Percentiles rank a stretch among this genome's conserved stretches.
Conservation (phyloP, 2,113 vertebrate genomes). For the Edolisoma coerulescens region DNA sequence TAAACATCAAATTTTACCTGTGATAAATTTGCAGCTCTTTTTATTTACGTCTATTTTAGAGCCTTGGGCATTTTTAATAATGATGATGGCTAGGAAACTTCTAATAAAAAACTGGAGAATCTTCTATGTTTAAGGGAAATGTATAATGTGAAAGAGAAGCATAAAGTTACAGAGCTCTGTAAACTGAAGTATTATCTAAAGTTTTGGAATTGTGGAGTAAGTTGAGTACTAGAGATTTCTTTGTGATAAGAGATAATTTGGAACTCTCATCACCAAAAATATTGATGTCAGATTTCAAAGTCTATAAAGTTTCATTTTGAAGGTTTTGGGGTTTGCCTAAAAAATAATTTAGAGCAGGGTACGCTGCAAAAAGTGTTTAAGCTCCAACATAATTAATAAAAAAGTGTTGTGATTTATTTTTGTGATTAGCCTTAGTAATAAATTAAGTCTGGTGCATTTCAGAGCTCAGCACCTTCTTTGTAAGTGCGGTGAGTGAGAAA, state of each 20-base stretch:
- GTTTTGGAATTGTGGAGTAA: neutral
- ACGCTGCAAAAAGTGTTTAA: neutral
- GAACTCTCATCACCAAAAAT: neutral
- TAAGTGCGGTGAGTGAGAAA: neutral
- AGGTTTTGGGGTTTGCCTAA: neutral
- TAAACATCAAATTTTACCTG: neutral
- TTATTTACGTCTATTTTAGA: neutral
- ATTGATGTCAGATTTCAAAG: neutral
- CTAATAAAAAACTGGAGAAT: neutral
- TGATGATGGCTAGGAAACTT: neutral
- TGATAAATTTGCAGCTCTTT: neutral
- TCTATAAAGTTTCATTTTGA: neutral
- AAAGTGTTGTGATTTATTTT: neutral
- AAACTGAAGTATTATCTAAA: neutral
- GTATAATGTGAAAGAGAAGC: neutral
- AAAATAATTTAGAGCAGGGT: neutral
- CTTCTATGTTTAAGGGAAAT: neutral
- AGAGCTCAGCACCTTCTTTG: neutral
- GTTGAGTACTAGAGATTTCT: neutral
- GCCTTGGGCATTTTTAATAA: neutral
- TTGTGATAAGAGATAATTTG: neutral
- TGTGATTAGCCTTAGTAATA: neutral
- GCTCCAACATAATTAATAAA: neutral
- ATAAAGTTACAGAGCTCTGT: neutral
- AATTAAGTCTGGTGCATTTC: neutral